Evolutionary conservation across 2,797 vertebrate species (phyloP).

Genomic region (Halcyon leucocephala): DNA sequence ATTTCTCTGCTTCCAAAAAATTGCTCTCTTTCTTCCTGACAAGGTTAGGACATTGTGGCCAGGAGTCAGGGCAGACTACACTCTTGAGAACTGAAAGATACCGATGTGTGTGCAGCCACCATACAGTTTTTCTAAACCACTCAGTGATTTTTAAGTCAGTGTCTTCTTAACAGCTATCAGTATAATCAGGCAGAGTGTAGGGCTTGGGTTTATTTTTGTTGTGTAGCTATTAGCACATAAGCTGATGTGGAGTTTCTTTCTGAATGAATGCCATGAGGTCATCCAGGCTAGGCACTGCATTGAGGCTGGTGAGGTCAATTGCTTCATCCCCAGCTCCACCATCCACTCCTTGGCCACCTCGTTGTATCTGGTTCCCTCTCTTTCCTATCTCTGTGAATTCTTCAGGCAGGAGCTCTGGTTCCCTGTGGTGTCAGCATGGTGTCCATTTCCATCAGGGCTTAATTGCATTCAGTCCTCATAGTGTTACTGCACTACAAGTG

Average conservation of each 20-base stretch:
- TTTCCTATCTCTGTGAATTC: neutral
- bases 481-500: neutral
- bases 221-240: neutral
- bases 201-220: neutral
- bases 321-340: neutral
- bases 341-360: neutral
- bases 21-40: neutral
- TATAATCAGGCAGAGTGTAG: neutral
- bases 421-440: neutral
- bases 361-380: neutral
- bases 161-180: neutral
- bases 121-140: neutral
- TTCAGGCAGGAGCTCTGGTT: neutral
- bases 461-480: neutral
- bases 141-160: neutral
- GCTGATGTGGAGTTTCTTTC: neutral
- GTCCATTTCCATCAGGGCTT: neutral
- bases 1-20: neutral
- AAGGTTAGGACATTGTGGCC: neutral
- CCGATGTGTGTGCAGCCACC: neutral
- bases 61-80: neutral
- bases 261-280: neutral
- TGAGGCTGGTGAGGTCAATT: rapidly evolving
- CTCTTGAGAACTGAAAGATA: neutral
- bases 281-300: neutral